phyloP scores from a whole-genome alignment of 2,888 invertebrate species.

The Andrena marginata region DNA sequence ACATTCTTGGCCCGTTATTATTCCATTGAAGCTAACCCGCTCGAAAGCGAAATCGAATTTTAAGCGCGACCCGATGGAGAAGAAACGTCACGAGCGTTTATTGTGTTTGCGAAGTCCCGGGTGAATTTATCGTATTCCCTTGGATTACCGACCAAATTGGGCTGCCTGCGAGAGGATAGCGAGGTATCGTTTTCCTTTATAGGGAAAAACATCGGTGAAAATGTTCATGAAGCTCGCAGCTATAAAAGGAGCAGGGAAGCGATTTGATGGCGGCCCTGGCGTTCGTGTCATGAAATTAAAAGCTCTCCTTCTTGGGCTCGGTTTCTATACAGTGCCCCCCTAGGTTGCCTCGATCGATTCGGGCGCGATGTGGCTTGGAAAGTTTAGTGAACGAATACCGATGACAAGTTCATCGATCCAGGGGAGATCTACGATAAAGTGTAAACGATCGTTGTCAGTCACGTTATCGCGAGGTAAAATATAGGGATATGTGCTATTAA shows the following conservation, averaged over 20 bases:
- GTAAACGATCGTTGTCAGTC: too few species aligned
- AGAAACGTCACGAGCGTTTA: conserved; percentile 3
- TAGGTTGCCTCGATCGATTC: conserved; percentile 4
- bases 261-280: conserved; percentile 24
- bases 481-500: neutral
- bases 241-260: conserved; percentile 22
- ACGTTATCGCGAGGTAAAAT: neutral
- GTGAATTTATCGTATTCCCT: conserved; percentile 12
- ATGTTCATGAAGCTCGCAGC: conserved; percentile 44
- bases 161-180: neutral
- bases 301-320: neutral
- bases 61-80: neutral
- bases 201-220: conserved; percentile 45
- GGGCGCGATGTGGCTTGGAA: neutral
- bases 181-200: conserved; percentile 44
- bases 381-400: neutral
- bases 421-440: too few species aligned
- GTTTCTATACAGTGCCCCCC: neutral
- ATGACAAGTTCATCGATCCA: neutral
- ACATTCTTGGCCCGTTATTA: neutral
- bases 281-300: conserved; percentile 41
- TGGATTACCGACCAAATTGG: conserved; percentile 35
- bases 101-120: conserved; percentile 2
- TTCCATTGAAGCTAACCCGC: neutral
- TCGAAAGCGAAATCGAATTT: neutral